Percentiles rank a stretch among this genome's conserved stretches.
Conservation (phyloP, 2,888 invertebrate species). For the Leucania comma region DNA sequence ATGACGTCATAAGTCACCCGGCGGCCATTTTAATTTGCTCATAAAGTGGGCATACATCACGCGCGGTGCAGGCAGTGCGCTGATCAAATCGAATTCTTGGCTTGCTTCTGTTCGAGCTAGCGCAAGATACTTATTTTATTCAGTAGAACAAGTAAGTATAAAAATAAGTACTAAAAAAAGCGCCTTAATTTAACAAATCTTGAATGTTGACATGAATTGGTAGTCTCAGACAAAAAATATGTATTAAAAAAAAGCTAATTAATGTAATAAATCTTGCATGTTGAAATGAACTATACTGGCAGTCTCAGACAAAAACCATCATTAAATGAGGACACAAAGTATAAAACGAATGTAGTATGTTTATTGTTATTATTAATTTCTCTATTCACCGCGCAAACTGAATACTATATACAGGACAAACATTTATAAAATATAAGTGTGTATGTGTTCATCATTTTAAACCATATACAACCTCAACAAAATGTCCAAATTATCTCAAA, state of each 20-base stretch:
- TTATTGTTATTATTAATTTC: too few relatives aligned
- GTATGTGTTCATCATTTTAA: too few relatives aligned
- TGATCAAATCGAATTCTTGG: constrained; percentile 77
- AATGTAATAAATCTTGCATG: too few relatives aligned
- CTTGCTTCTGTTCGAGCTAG: constrained; percentile 46
- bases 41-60: constrained; percentile 80
- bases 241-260: too few relatives aligned
- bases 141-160: constrained; percentile 29
- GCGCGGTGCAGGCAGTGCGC: constrained; percentile 66
- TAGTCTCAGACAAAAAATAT: background rate
- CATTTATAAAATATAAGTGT: too few relatives aligned
- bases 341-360: too few relatives aligned
- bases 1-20: constrained; percentile 78
- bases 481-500: too few relatives aligned
- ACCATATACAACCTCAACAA: too few relatives aligned
- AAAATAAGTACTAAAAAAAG: background rate
- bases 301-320: background rate
- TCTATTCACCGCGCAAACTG: too few relatives aligned
- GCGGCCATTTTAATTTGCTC: constrained; percentile 79
- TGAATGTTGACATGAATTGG: background rate
- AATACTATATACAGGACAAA: too few relatives aligned
- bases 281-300: background rate
- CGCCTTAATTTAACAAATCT: too few relatives aligned
- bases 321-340: too few relatives aligned
- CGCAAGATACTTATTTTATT: background rate